phyloP scores from a whole-genome alignment of 2,113 vertebrate species.

The Poicephalus gulielmi region DNA sequence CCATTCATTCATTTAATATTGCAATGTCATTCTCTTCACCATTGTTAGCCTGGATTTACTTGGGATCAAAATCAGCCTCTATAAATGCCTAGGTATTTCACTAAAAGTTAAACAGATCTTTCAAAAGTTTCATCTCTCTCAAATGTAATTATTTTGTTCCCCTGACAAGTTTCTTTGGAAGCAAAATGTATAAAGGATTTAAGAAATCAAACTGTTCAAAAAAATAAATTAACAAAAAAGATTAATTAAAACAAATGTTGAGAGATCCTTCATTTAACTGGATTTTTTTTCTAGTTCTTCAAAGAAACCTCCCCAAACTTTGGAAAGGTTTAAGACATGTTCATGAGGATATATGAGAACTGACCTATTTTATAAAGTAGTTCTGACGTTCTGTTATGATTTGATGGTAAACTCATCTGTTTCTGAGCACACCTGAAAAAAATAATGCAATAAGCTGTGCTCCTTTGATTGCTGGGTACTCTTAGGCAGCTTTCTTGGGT shows the following conservation, averaged over 20 bases:
- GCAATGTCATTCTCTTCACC: background rate
- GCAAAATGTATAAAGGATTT: background rate
- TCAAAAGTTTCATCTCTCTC: background rate
- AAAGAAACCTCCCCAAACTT: background rate
- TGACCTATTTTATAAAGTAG: background rate
- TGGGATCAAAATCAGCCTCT: background rate
- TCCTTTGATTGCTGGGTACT: background rate
- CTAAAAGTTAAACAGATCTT: background rate
- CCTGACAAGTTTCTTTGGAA: background rate
- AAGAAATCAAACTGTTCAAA: background rate
- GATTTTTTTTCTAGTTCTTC: background rate
- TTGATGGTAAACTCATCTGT: background rate
- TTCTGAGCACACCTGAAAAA: background rate
- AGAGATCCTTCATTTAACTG: background rate
- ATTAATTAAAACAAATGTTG: background rate
- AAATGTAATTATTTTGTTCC: background rate
- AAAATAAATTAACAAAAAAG: background rate
- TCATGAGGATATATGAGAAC: background rate
- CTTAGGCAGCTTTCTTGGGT: background rate
- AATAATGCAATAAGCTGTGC: background rate
- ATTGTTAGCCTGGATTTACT: background rate
- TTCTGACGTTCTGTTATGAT: background rate
- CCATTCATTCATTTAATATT: background rate
- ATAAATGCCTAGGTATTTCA: background rate
- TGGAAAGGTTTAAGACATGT: background rate